Evolutionary conservation across 1,140 invertebrate genomes (phyloP).

Genomic region (Drosophila orena): DNA sequence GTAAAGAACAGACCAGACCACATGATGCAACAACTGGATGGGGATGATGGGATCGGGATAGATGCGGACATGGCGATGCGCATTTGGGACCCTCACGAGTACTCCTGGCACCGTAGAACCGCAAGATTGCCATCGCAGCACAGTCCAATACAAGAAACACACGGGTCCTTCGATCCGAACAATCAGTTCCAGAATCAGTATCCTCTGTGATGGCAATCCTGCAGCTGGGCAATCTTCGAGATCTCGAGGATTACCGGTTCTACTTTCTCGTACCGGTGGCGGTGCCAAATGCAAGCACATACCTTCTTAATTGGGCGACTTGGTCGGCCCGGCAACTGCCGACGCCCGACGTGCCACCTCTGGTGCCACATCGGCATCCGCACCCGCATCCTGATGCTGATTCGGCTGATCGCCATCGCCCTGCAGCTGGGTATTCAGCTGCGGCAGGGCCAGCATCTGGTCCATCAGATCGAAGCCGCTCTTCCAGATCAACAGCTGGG

Average conservation of each 20-base stretch:
- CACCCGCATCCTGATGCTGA: background rate
- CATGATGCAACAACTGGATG: background rate
- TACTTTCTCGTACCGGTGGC: background rate
- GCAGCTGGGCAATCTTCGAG: too few species aligned
- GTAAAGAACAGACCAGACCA: conserved; percentile 13
- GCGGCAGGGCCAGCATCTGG: conserved; percentile 64
- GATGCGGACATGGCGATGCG: background rate
- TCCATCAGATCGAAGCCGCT: conserved; percentile 85
- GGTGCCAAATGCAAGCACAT: background rate
- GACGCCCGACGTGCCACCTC: conserved; percentile 56
- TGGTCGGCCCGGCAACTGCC: conserved; percentile 28
- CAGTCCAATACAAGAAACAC: background rate
- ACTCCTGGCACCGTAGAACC: conserved; percentile 1
- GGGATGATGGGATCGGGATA: background rate
- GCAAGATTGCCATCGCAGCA: background rate
- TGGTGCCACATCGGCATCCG: background rate
- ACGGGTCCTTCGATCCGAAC: too few species aligned
- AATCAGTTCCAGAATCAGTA: too few species aligned
- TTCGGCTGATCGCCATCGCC: background rate
- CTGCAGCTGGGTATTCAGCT: conserved; percentile 33
- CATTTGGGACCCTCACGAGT: background rate
- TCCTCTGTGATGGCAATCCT: background rate
- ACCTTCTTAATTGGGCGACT: conserved; percentile 26
- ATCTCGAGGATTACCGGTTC: background rate
- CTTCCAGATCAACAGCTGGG: conserved; percentile 86